Evolutionary conservation across 2,888 invertebrate genomes (phyloP).

Genomic region (Latheticus oryzae): DNA sequence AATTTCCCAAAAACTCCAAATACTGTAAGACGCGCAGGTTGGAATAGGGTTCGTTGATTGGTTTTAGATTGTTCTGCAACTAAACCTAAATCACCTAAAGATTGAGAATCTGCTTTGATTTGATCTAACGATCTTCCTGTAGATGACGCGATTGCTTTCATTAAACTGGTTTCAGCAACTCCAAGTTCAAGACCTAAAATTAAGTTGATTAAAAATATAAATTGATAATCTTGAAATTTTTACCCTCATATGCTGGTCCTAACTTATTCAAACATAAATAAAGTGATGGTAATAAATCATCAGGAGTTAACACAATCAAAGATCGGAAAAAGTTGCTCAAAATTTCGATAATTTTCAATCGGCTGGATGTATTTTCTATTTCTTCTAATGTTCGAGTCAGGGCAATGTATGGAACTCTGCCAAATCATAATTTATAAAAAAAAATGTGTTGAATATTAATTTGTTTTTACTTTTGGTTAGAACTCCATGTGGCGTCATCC

Average conservation of each 20-base stretch:
- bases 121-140: slow-evolving; percentile 88
- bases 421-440: too few relatives aligned
- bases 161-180: slow-evolving; percentile 93
- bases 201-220: neutral
- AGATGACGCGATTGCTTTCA: slow-evolving; percentile 93
- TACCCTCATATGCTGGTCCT: slow-evolving; percentile 95
- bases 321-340: slow-evolving; percentile 93
- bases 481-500: slow-evolving; percentile 83
- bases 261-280: slow-evolving; percentile 96
- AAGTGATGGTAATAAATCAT: slow-evolving; percentile 90
- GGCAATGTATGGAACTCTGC: slow-evolving; percentile 93
- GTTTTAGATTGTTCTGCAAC: slow-evolving; percentile 88
- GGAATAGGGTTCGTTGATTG: slow-evolving; percentile 89
- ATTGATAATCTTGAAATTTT: too few relatives aligned
- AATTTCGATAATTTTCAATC: slow-evolving; percentile 92
- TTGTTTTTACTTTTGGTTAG: slow-evolving; percentile 8
- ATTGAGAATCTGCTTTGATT: slow-evolving; percentile 79
- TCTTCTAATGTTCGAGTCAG: slow-evolving; percentile 89
- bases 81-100: slow-evolving; percentile 88
- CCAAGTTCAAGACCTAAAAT: slow-evolving; percentile 80
- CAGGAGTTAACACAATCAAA: slow-evolving; percentile 86
- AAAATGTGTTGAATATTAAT: too few relatives aligned
- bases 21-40: slow-evolving; percentile 82
- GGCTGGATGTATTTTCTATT: slow-evolving; percentile 86
- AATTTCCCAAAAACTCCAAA: slow-evolving; percentile 83